Base-by-base conservation (phyloP, 1,140 invertebrate species). In the Plutomurus gul region DNA sequence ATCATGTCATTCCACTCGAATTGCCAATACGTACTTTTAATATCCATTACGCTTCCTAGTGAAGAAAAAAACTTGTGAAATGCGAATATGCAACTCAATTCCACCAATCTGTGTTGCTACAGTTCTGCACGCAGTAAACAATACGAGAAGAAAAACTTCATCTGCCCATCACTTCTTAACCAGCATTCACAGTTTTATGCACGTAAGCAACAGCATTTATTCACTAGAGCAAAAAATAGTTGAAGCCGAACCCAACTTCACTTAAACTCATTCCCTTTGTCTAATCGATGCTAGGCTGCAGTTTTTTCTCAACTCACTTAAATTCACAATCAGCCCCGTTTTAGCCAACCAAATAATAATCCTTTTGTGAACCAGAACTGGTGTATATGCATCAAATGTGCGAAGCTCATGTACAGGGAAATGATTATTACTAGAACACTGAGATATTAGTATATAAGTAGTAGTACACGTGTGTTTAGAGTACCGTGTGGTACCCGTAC, bases 21-120 rank as follows among this genome's bases (percentile, higher is more conserved):
- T n/a, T n/a, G n/a, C n/a, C n/a, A n/a, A n/a, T n/a, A n/a, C n/a
- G n/a, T n/a, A n/a, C n/a, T n/a, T n/a, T 51, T 51, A 51, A 51
- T n/a, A 51, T 22, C 47, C 47, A 51, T 51, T 51, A 51, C 47
- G 47, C 47, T 51, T 51, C 47, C 47, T 51, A 51, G 47, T 51
- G 47, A 51, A 22, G n/a, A n/a, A 25, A 51, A 51, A 51, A 20
- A 20, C 18, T 51, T 22, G 13, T 4, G 20, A 51, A 51, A 51
- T 51, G 47, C 10, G 16, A 4, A 11, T 47, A 47, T 16, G 43
- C 13, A 22, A 16, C 1, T 22, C n/a, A n/a, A n/a, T n/a, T n/a
- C n/a, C n/a, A n/a, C n/a, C n/a, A n/a, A n/a, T n/a, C n/a, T n/a
- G n/a, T n/a, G n/a, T n/a, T n/a, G n/a, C n/a, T n/a, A n/a, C n/a